Conservation (phyloP, 2,113 vertebrate genomes). For the Genyomyrus donnyi region DNA sequence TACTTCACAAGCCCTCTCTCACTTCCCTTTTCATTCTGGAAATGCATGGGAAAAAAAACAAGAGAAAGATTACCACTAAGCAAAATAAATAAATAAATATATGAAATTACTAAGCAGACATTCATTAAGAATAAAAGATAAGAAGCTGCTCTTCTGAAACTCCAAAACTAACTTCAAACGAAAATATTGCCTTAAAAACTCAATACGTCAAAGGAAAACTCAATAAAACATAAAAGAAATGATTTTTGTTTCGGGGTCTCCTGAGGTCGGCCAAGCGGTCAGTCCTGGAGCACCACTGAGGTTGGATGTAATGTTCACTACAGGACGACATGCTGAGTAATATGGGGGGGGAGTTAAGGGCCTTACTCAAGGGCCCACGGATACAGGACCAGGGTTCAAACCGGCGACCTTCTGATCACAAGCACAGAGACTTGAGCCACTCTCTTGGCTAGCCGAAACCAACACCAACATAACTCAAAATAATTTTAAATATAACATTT, state of each 20-base stretch:
- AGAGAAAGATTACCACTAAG: neutral
- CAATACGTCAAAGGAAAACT: neutral
- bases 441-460: neutral
- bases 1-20: constrained; percentile 59
- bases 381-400: too few species aligned
- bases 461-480: neutral
- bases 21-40: constrained; percentile 71
- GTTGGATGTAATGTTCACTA: neutral
- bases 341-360: too few species aligned
- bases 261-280: neutral
- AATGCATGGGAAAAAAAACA: constrained; percentile 22
- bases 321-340: neutral
- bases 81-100: neutral
- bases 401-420: too few species aligned
- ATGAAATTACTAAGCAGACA: neutral
- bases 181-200: neutral
- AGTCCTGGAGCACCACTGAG: neutral
- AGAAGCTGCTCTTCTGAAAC: neutral
- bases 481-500: neutral
- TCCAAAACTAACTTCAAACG: neutral
- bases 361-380: too few species aligned
- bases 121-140: neutral
- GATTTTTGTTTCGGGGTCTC: neutral
- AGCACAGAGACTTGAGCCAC: too few species aligned
- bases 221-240: neutral